These are phyloP conservation scores for Hyles euphorbiae DNA, from an alignment of 1,140 invertebrate genomes.

Conservation along the genomic window DNA sequence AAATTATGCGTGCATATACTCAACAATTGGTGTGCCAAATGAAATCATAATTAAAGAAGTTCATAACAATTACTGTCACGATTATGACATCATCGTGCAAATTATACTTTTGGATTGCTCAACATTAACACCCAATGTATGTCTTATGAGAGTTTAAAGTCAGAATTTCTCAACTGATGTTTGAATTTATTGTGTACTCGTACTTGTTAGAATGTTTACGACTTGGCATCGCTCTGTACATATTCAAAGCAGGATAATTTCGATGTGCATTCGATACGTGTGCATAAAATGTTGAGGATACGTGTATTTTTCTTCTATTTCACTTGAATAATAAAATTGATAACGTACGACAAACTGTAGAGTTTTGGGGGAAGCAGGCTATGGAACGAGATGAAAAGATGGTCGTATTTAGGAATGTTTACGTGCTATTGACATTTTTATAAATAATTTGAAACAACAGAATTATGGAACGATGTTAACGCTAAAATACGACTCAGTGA, in stretches of 20 bases:
- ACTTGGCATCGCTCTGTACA: conserved; percentile 13
- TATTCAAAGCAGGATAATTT: neutral
- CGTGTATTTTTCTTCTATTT: too few species aligned
- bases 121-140: conserved; percentile 13
- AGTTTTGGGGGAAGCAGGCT: too few species aligned
- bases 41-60: conserved; percentile 2
- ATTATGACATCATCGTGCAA: neutral
- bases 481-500: too few species aligned
- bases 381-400: too few species aligned
- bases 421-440: too few species aligned
- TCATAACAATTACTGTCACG: neutral
- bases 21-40: neutral
- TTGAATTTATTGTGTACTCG: conserved; percentile 13
- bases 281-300: neutral
- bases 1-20: too few species aligned
- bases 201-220: conserved; percentile 18
- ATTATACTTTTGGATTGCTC: neutral
- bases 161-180: conserved; percentile 12
- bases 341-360: too few species aligned
- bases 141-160: conserved; percentile 2
- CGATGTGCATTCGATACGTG: neutral
- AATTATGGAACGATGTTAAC: too few species aligned
- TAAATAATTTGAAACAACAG: too few species aligned
- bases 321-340: too few species aligned
- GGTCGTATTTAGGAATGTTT: too few species aligned